A percentile compares a stretch with the other conserved stretches of the same genome.
Conservation (phyloP, 2,888 invertebrate genomes). For the Heliconius erato region DNA sequence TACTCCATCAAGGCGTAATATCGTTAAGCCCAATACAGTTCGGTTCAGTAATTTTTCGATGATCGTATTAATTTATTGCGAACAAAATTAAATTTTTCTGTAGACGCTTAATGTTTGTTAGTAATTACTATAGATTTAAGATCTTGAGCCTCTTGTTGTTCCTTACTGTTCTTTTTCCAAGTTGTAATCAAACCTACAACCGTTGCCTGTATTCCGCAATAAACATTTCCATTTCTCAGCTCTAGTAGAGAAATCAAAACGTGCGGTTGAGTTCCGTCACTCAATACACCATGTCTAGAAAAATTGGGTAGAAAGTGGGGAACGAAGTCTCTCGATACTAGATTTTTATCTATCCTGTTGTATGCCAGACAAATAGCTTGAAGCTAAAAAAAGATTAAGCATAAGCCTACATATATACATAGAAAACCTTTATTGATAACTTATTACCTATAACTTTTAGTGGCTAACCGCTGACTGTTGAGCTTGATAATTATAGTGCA, state of each 20-base stretch:
- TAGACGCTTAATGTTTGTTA: constrained; percentile 25
- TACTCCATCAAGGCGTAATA: constrained; percentile 46
- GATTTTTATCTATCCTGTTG: too few relatives aligned
- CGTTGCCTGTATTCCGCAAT: too few relatives aligned
- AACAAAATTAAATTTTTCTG: constrained; percentile 42
- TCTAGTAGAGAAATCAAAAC: not conserved
- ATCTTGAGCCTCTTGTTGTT: not conserved
- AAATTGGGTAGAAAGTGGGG: too few relatives aligned
- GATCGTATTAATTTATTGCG: constrained; percentile 46
- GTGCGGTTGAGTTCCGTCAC: too few relatives aligned
- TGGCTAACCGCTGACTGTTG: not conserved
- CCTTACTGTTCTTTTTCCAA: too few relatives aligned
- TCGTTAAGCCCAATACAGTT: constrained; percentile 46
- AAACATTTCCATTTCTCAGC: too few relatives aligned
- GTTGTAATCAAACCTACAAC: too few relatives aligned
- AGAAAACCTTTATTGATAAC: not conserved
- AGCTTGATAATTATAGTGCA: not conserved
- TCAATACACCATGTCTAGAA: not conserved
- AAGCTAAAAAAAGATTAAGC: too few relatives aligned
- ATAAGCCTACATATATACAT: too few relatives aligned
- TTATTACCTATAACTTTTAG: not conserved
- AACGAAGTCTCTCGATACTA: too few relatives aligned
- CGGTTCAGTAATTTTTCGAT: constrained; percentile 48
- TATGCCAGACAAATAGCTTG: too few relatives aligned
- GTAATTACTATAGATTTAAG: constrained; percentile 30